Base-by-base conservation (phyloP, 2,888 invertebrate genomes). In the Lasioglossum leucozonium region DNA sequence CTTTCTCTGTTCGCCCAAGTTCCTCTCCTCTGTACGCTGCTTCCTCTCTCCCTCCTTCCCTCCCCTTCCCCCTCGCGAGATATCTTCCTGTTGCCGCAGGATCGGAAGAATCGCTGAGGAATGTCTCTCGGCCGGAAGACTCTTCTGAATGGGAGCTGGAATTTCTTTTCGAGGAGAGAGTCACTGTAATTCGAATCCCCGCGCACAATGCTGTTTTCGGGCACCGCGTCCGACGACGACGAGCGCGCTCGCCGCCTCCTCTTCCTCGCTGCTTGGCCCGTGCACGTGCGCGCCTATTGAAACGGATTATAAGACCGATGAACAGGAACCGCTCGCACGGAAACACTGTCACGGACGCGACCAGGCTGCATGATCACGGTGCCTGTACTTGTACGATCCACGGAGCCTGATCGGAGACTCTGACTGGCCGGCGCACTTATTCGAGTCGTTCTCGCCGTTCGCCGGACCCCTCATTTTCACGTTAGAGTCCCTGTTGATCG, bases 61-160 rank as follows among this genome's bases (percentile, higher is more conserved):
- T 44, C 5, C 5, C 13, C 47, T n/a, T n/a, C n/a, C n/a, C 18
- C 10, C 34, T 34, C 30, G 30, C 2, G 16, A 30, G 62, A 8
- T 51, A 37, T 22, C 65, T 18, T 62, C 62, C 65, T 65, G 65
- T 65, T 67, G 79, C 55, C 81, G 42, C 72, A 37, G 65, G 81
- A 65, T 62, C 34, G n/a, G 67, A 58, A 74, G 44, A 69, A 78
- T 77, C 77, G n/a, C 62, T 37, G 42, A 65, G 65, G 65, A 81
- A 81, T 69, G 72, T 42, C 79, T 78, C 40, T 55, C 34, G 34
- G 16, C 42, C 47, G 65, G 65, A 65, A 65, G 65, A 65, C 8
- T 34, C 65, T 65, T 34, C 65, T 65, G 65, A 65, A 65, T 65
- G 16, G 65, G 18, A 65, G 18, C 65, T 18, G 42, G 55, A 72